A percentile compares a stretch with the other conserved stretches of the same genome.
Evolutionary conservation across 2,797 vertebrate genomes (phyloP).

Genomic region (Labeo calbasu): DNA sequence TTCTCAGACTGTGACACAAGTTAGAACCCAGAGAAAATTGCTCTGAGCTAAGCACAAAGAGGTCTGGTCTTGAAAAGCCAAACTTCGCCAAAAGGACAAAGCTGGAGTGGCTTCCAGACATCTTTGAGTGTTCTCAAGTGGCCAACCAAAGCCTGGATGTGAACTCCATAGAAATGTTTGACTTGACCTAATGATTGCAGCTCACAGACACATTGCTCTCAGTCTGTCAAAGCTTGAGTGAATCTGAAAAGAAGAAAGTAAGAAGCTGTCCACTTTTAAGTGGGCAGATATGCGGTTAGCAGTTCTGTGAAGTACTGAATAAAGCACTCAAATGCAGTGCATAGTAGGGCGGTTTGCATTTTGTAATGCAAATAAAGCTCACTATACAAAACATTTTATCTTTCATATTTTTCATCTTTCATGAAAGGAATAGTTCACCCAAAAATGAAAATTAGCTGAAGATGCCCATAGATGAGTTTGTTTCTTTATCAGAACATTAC

Average conservation of each 20-base stretch:
- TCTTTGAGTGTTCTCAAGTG: conserved; percentile 9
- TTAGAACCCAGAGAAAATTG: not conserved
- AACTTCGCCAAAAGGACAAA: not conserved
- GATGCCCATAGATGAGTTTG: not conserved
- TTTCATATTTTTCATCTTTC: not conserved
- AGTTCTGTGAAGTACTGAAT: not conserved
- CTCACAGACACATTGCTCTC: conserved; percentile 4
- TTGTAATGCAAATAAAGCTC: not conserved
- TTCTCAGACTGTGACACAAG: not conserved
- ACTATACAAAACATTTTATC: not conserved
- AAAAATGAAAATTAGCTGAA: too few relatives aligned
- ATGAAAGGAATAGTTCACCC: not conserved
- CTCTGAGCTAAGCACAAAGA: not conserved
- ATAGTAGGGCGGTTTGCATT: not conserved
- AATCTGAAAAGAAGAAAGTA: not conserved
- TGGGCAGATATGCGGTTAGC: not conserved
- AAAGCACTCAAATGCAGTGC: not conserved
- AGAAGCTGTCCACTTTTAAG: not conserved
- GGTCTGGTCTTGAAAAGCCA: not conserved
- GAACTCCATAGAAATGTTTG: conserved; percentile 13
- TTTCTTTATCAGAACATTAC: too few relatives aligned
- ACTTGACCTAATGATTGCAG: conserved; percentile 20
- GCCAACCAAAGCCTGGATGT: conserved; percentile 11
- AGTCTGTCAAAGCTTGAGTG: not conserved
- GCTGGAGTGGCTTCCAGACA: not conserved